Evolutionary conservation across 1,140 invertebrate species (phyloP), one percentile per base, ranked within the genome.

Genomic region (Macrostomum lignano): DNA sequence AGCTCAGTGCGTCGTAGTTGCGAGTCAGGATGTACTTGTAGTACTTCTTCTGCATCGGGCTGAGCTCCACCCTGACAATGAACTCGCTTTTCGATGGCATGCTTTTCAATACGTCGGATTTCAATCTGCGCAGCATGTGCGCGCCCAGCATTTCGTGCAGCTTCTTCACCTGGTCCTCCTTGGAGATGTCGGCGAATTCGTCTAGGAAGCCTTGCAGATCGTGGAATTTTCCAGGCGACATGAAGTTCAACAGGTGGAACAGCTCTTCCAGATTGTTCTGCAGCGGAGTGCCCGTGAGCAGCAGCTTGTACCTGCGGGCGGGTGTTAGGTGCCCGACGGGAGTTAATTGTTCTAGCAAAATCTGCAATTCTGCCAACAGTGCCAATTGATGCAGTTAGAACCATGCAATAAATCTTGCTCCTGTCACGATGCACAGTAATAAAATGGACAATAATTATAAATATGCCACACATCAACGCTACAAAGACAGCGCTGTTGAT

Each of bases 51-150:
- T 99, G 91, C 74, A 98, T 77, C 0, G 81, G 73, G n/a, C 79
- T 84, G 17, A 98, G 61, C 52, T 98, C 91, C 0, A 98, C 86
- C 40, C 88, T 68, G 14, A 99, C 84, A 48, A 99, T 98, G 44
- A 98, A 93, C 61, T 99, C 91, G 1, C 79, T 91, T 61, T 99
- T 99, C 1, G 84, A 74, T 3, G 91, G 91, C 77, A 99, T 98
- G 44, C 84, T 68, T 58, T 86, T 88, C 1, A 98, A 60, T 9
- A 98, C 91, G 58, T 98, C 91, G 30, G 84, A 77, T 55, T 99
- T 99, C 10, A 99, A 65, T 49, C 91, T 70, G 38, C 91, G 69
- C 58, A 99, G 61, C 72, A 99, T 81, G 58, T 98, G 91, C 14
- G 84, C 82, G 7, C 91, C 91, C 9, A 98, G 65, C 67, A 98